A percentile compares a stretch with the other conserved stretches of the same genome.
Evolutionary conservation across 2,113 vertebrate genomes (phyloP).

Genomic region (Chaetops frenatus): DNA sequence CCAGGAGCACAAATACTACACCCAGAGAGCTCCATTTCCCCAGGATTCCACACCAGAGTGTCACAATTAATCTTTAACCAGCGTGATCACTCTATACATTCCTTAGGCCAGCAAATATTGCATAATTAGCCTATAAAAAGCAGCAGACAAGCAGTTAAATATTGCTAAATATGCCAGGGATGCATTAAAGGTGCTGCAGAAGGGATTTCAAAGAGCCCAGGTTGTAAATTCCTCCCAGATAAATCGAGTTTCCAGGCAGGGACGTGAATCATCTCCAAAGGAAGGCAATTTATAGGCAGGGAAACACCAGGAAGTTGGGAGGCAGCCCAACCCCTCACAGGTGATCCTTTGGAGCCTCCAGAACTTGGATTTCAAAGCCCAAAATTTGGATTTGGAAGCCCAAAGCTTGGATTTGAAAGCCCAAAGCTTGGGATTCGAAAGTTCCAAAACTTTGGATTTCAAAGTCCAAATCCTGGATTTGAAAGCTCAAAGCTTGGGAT

Average conservation of each 20-base stretch:
- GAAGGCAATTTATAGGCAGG: not conserved
- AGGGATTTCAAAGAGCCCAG: not conserved
- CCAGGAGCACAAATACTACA: not conserved
- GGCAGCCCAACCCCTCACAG: not conserved
- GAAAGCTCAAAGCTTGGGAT: too few relatives aligned
- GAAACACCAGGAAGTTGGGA: not conserved
- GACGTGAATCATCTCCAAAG: not conserved
- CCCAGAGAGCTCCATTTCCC: not conserved
- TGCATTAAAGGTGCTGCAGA: not conserved
- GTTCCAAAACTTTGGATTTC: not conserved
- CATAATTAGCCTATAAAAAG: slow-evolving; percentile 24
- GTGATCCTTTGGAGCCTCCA: not conserved
- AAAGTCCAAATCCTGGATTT: not conserved
- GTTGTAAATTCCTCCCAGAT: not conserved
- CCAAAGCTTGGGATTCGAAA: not conserved
- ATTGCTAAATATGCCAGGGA: not conserved
- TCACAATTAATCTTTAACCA: slow-evolving; percentile 29
- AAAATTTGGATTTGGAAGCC: not conserved
- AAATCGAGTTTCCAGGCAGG: not conserved
- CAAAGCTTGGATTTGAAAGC: not conserved
- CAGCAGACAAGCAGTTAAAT: slow-evolving; percentile 12
- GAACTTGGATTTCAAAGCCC: too few relatives aligned
- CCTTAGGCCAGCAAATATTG: not conserved
- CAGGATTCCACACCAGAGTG: not conserved
- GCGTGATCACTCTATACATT: not conserved